phyloP scores from a whole-genome alignment of 1,140 invertebrate genomes.

The Cydia amplana region DNA sequence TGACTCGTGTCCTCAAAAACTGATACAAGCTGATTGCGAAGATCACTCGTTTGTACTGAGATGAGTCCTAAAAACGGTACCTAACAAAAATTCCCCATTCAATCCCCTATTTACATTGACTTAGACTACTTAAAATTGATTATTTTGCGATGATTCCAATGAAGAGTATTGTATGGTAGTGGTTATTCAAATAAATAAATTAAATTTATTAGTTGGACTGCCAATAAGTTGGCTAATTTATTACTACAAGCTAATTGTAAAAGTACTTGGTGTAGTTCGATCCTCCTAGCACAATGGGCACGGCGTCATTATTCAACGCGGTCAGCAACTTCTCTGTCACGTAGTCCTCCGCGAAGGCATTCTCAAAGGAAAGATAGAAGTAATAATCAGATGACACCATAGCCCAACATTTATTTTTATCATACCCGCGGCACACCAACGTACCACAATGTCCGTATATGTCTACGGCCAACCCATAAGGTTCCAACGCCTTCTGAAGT shows the following conservation, averaged over 20 bases:
- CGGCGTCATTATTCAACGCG: constrained; percentile 71
- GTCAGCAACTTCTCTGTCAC: constrained; percentile 83
- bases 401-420: constrained; percentile 61
- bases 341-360: constrained; percentile 82
- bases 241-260: too few species aligned
- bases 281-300: constrained; percentile 80
- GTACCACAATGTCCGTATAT: constrained; percentile 84
- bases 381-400: constrained; percentile 80
- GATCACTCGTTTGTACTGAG: too few species aligned
- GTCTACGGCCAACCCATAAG: constrained; percentile 78
- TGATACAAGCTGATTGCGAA: too few species aligned
- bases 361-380: constrained; percentile 87
- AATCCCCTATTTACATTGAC: too few species aligned
- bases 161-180: too few species aligned
- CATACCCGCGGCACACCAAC: constrained; percentile 57
- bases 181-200: too few species aligned
- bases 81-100: too few species aligned
- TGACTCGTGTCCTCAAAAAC: too few species aligned
- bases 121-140: background rate
- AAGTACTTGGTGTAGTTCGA: constrained; percentile 62
- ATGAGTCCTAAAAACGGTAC: too few species aligned
- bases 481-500: constrained; percentile 79
- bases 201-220: too few species aligned
- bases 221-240: too few species aligned
- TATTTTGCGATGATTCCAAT: too few species aligned